Percentiles rank a stretch among this genome's conserved stretches.
These are phyloP conservation scores for Pogona vitticeps DNA, from an alignment of 2,113 vertebrate species.

Conservation along the genomic window DNA sequence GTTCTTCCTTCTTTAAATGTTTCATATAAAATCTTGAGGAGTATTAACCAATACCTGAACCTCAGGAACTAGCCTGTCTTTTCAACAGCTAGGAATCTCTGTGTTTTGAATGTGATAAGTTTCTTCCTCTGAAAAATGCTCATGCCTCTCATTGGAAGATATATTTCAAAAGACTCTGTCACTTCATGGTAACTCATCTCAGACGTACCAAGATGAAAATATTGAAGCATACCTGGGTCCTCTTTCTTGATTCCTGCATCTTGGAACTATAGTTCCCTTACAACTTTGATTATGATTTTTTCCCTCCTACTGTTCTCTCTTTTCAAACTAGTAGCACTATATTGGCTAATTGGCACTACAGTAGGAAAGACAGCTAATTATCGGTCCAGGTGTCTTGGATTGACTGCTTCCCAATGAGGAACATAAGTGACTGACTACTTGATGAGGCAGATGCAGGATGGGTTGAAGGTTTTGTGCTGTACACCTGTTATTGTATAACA, in stretches of 20 bases:
- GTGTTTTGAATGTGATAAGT: background rate
- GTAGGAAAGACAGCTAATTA: background rate
- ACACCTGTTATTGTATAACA: background rate
- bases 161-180: rapidly evolving
- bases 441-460: background rate
- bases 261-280: background rate
- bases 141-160: background rate
- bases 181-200: rapidly evolving
- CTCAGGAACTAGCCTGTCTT: too few relatives aligned
- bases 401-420: slow-evolving; percentile 26
- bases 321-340: background rate
- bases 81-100: too few relatives aligned
- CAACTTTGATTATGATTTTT: background rate
- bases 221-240: rapidly evolving
- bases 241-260: rapidly evolving
- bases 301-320: background rate
- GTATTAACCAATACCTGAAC: too few relatives aligned
- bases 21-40: too few relatives aligned
- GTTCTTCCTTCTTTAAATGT: too few relatives aligned
- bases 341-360: background rate
- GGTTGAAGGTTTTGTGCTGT: background rate
- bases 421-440: background rate
- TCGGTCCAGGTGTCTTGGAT: background rate
- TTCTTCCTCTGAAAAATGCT: too few relatives aligned
- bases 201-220: background rate